Evolutionary conservation across 2,113 vertebrate species (phyloP).

Genomic region (Heloderma charlesbogerti): DNA sequence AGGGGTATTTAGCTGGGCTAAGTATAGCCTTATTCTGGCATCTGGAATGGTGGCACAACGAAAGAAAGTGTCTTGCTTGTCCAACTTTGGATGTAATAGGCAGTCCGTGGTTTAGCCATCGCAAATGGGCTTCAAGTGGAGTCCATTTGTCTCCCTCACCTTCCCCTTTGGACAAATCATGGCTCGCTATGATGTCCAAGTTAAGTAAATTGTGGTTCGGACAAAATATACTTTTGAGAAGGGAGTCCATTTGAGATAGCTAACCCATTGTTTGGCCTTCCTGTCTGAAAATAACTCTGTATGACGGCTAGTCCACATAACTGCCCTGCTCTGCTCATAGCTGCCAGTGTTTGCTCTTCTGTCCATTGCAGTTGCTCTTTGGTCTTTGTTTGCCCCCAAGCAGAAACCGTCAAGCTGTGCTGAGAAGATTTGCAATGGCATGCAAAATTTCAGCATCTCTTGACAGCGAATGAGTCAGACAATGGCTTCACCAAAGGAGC

Average conservation of each 20-base stretch:
- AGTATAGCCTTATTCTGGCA: no score
- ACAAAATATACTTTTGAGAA: not conserved
- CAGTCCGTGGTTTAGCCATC: not conserved
- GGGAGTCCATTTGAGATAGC: not conserved
- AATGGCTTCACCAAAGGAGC: not conserved
- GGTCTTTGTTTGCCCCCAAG: not conserved
- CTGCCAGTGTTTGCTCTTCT: no score
- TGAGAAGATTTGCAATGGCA: not conserved
- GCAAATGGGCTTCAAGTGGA: not conserved
- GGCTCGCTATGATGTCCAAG: not conserved
- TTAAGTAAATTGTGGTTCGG: not conserved
- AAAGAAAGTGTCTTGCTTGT: not conserved
- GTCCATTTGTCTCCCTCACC: not conserved
- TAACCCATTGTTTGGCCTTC: not conserved
- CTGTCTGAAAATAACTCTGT: not conserved
- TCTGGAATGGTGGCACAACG: not conserved
- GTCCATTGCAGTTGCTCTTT: not conserved
- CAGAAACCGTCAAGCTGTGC: not conserved
- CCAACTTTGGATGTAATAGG: not conserved
- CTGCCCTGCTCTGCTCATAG: not conserved
- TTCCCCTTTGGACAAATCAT: not conserved
- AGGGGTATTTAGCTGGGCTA: not conserved
- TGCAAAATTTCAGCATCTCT: not conserved
- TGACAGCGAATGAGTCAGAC: not conserved
- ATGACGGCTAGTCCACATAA: not conserved